Evolutionary conservation across 2,888 invertebrate species (phyloP).

Genomic region (Imbricaverruca yamaguchii): DNA sequence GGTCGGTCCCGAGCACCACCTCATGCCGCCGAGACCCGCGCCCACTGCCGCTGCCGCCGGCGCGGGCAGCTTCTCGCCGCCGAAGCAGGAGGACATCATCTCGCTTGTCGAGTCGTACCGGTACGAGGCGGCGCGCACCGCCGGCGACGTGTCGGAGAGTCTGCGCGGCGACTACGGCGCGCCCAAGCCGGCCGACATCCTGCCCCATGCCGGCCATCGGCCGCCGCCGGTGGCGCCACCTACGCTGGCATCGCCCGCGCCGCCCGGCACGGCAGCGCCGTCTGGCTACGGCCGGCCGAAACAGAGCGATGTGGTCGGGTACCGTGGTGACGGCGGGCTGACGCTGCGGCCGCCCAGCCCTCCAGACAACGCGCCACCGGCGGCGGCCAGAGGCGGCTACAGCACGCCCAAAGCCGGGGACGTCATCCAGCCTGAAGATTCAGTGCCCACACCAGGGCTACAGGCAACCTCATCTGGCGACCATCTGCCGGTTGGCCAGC

Average conservation of each 20-base stretch:
- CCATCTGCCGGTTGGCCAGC: no score
- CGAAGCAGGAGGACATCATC: slow-evolving; percentile 1
- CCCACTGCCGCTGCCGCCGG: not conserved
- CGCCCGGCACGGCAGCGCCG: not conserved
- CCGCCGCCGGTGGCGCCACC: not conserved
- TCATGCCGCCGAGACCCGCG: not conserved
- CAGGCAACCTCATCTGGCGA: no score
- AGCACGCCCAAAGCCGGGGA: not conserved
- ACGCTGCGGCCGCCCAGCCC: not conserved
- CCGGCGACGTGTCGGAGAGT: not conserved
- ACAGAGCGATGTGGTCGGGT: not conserved
- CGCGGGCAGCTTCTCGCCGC: not conserved
- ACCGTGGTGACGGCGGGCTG: not conserved
- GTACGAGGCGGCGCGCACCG: not conserved
- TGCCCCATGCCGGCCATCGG: not conserved
- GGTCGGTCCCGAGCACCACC: not conserved
- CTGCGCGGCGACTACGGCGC: not conserved
- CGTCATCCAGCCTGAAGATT: no score
- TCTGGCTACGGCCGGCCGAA: not conserved
- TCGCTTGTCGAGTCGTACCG: not conserved
- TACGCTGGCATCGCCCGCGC: not conserved
- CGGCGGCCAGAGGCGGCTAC: not conserved
- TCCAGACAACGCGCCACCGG: not conserved
- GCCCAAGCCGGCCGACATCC: not conserved
- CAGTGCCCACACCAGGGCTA: no score